Percentiles rank a stretch among this genome's conserved stretches.
Evolutionary conservation across 2,888 invertebrate species (phyloP).

Genomic region (Dicyrtomina minuta): DNA sequence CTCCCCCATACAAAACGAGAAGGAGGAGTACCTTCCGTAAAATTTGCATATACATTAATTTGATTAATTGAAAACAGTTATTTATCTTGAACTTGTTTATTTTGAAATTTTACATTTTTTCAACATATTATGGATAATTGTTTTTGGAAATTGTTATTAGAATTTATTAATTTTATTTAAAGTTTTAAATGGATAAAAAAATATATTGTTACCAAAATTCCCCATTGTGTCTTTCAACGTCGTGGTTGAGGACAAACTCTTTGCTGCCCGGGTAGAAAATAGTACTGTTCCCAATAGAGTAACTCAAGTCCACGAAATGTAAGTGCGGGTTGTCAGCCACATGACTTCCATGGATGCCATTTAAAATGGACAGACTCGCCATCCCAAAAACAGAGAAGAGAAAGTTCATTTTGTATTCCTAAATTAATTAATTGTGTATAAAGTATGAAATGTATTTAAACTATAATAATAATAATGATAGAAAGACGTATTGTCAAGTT

Average conservation of each 20-base stretch:
- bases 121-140: not conserved
- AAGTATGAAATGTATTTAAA: no score
- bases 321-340: no score
- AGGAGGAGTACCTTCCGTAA: constrained; percentile 48
- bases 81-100: constrained; percentile 1
- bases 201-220: constrained; percentile 33
- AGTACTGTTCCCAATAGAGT: constrained; percentile 45
- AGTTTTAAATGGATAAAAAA: not conserved
- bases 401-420: no score
- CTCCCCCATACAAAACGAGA: constrained; percentile 57
- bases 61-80: not conserved
- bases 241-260: constrained; percentile 41
- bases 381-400: no score
- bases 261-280: constrained; percentile 47
- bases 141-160: not conserved
- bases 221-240: constrained; percentile 29
- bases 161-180: not conserved
- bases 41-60: constrained; percentile 19
- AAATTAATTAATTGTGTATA: no score
- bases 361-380: no score
- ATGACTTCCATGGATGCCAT: no score
- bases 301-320: constrained; percentile 45
- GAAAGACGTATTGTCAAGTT: no score
- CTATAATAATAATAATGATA: no score
- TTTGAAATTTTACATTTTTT: not conserved